A percentile compares a stretch with the other conserved stretches of the same genome.
Evolutionary conservation across 2,797 vertebrate genomes (phyloP).

Genomic region (Sebastes minor): DNA sequence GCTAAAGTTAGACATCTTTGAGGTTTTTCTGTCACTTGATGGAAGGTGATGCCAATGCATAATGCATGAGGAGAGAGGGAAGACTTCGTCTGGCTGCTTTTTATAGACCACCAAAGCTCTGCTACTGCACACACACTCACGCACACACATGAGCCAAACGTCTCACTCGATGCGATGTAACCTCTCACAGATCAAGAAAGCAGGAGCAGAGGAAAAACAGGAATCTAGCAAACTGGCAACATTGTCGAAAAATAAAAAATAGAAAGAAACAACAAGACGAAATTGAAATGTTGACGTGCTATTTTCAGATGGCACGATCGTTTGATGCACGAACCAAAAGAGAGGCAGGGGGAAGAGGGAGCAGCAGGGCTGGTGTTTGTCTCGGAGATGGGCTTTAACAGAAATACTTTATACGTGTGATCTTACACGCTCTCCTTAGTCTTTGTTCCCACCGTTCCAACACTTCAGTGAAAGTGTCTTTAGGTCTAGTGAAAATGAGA

Average conservation of each 20-base stretch:
- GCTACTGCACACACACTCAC: conserved; percentile 31
- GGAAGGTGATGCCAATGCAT: conserved; percentile 92
- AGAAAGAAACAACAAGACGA: conserved; percentile 61
- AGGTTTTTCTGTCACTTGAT: conserved; percentile 92
- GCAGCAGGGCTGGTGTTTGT: conserved; percentile 61
- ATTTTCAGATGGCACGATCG: conserved; percentile 77
- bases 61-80: conserved; percentile 96
- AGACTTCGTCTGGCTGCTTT: conserved; percentile 94
- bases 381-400: conserved; percentile 71
- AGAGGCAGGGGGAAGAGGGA: conserved; percentile 33
- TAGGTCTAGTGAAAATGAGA: conserved; percentile 59
- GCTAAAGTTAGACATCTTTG: conserved; percentile 93
- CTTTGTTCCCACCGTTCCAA: conserved; percentile 58
- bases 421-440: conserved; percentile 63
- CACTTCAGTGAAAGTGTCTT: conserved; percentile 58
- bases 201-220: conserved; percentile 76
- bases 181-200: conserved; percentile 81
- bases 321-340: conserved; percentile 72
- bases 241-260: conserved; percentile 68
- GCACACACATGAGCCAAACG: conserved; percentile 31
- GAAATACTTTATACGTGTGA: conserved; percentile 72
- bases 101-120: conserved; percentile 87
- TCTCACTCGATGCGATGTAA: conserved; percentile 79
- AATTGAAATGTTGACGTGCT: conserved; percentile 75
- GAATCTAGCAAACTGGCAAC: conserved; percentile 80